Evolutionary conservation across 2,888 invertebrate genomes (phyloP), one percentile per base, ranked within the genome.

Genomic region (Mechanitis messenoides): DNA sequence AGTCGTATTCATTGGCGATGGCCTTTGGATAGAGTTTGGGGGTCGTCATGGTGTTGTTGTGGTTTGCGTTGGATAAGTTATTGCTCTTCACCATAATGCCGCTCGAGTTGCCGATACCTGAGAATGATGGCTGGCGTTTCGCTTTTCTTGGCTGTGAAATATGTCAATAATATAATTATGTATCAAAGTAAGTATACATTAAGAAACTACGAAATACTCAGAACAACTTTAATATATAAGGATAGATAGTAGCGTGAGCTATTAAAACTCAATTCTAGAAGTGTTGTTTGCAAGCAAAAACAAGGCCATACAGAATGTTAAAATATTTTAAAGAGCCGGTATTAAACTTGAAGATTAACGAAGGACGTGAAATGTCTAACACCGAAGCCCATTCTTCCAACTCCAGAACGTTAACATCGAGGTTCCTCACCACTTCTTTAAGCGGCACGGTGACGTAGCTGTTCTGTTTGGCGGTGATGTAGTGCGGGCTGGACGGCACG

Each of bases 371-470:
- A 42, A 9, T 1, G 9, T 42, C 11, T 42, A 20, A 20, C 20
- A 20, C 20, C 20, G 20, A 20, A 20, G 20, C 20, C 20, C 20
- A 20, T 20, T 20, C 2, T 3, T 42, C 11, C 31, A 50, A 9
- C 9, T 6, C 31, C n/a, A 50, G 12, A n/a, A 12, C 42, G 50
- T 59, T 45, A 46, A 47, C 55, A 45, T 46, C 6, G 33, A 53
- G 45, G 42, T n/a, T 31, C 78, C 85, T 78, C 69, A 92, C 91
- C 75, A 94, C 93, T 81, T 96, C 95, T 78, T 94, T 95, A 64
- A 95, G 86, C 0, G 96, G 96, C 53, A 96, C 93, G 33, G 95
- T 94, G 65, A 95, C 95, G 81, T 96, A 96, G 68, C 95, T 94
- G 79, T 96, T 96, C 75, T 95, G 95, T 75, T 95, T 95, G 0